A percentile compares a stretch with the other conserved stretches of the same genome.
Conservation (phyloP, 1,140 invertebrate species). For the Teleogryllus occipitalis region DNA sequence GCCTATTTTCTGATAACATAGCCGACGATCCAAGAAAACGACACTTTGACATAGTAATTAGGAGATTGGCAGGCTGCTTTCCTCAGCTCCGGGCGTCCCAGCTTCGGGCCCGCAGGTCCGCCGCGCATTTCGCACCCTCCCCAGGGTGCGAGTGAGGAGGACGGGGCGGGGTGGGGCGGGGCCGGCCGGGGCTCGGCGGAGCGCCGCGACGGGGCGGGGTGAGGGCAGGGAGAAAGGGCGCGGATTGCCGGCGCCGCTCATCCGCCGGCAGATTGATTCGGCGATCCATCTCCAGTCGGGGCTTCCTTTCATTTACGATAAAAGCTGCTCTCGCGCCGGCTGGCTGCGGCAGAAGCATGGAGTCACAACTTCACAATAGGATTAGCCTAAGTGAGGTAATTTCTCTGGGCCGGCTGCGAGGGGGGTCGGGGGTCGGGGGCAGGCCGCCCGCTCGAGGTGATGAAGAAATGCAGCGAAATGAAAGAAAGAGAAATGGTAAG, state of each 20-base stretch:
- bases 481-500: neutral
- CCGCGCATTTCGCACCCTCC: no score
- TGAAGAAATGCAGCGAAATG: neutral
- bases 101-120: no score
- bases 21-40: no score
- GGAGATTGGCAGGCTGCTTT: no score
- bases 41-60: no score
- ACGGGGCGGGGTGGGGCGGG: no score
- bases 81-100: no score
- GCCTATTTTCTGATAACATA: no score
- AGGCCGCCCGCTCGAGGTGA: neutral
- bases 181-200: neutral
- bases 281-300: neutral
- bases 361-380: conserved; percentile 4
- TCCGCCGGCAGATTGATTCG: neutral
- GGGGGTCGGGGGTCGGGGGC: no score
- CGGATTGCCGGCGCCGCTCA: neutral
- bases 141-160: no score
- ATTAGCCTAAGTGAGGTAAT: neutral
- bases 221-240: neutral
- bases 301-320: neutral
- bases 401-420: neutral
- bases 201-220: neutral
- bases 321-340: neutral
- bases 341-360: neutral